Conservation (phyloP, 2,797 vertebrate genomes). For the Pipistrellus pygmaeus region DNA sequence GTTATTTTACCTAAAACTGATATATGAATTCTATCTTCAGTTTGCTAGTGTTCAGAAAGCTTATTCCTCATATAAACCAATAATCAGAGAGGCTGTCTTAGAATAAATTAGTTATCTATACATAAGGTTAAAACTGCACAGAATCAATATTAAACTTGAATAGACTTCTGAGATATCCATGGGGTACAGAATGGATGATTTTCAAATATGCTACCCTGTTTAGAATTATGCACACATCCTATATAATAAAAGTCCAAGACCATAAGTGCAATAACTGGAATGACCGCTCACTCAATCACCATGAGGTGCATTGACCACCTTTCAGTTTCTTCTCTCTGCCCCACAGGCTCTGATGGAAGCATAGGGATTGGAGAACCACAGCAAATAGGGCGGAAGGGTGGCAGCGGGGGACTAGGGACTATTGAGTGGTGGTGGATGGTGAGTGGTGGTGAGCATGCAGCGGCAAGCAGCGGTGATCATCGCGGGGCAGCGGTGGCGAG, state of each 20-base stretch:
- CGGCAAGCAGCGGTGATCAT: too few relatives aligned
- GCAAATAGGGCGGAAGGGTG: too few relatives aligned
- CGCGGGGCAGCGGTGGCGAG: fast-evolving
- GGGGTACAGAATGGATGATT: conserved; percentile 9
- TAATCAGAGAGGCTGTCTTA: not conserved
- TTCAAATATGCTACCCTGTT: not conserved
- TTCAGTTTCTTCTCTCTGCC: too few relatives aligned
- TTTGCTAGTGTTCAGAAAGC: not conserved
- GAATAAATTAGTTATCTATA: not conserved
- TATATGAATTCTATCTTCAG: not conserved
- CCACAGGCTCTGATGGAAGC: too few relatives aligned
- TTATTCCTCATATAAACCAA: not conserved
- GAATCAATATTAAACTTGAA: conserved; percentile 31
- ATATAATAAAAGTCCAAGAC: too few relatives aligned
- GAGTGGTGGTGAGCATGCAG: too few relatives aligned
- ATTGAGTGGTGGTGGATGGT: too few relatives aligned
- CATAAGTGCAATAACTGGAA: too few relatives aligned
- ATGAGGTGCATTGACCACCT: too few relatives aligned
- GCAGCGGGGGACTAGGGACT: too few relatives aligned
- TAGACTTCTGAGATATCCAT: not conserved
- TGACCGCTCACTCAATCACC: too few relatives aligned
- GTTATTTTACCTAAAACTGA: not conserved
- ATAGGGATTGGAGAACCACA: too few relatives aligned
- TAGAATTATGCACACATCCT: not conserved
- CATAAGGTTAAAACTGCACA: not conserved